Conservation (phyloP, 2,888 invertebrate species). For the Leptura quadrifasciata region DNA sequence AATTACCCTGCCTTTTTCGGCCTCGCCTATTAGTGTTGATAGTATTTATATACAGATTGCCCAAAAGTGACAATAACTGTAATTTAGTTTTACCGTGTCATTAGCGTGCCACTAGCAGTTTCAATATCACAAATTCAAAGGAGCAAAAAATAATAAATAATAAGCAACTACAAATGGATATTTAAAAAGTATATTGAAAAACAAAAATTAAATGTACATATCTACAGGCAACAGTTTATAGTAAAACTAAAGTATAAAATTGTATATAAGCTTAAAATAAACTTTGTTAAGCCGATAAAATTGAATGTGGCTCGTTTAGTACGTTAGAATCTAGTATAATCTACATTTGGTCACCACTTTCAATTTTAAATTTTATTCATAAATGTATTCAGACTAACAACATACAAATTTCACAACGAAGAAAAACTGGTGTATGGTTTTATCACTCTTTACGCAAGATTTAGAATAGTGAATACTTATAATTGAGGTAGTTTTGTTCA, state of each 20-base stretch:
- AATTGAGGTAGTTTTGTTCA: slow-evolving; percentile 50
- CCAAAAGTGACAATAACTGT: too few relatives aligned
- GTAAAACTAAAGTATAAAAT: slow-evolving; percentile 28
- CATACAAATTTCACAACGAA: slow-evolving; percentile 1
- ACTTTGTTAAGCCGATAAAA: slow-evolving; percentile 24
- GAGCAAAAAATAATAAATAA: slow-evolving; percentile 7
- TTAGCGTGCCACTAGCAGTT: too few relatives aligned
- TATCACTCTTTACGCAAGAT: slow-evolving; percentile 42
- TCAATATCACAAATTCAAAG: neutral
- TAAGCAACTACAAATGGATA: slow-evolving; percentile 13
- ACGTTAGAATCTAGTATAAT: neutral
- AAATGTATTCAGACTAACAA: slow-evolving; percentile 2
- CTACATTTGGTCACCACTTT: neutral
- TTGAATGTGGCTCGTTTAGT: slow-evolving; percentile 23
- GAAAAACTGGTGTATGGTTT: slow-evolving; percentile 17
- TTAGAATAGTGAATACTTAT: slow-evolving; percentile 50
- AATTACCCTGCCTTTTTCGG: too few relatives aligned
- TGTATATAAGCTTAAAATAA: slow-evolving; percentile 21
- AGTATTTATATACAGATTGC: too few relatives aligned
- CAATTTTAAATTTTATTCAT: slow-evolving; percentile 19
- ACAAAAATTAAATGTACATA: slow-evolving; percentile 32
- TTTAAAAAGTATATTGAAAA: slow-evolving; percentile 37
- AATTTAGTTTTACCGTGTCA: too few relatives aligned
- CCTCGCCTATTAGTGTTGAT: too few relatives aligned
- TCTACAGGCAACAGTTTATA: slow-evolving; percentile 34